A percentile compares a stretch with the other conserved stretches of the same genome.
Evolutionary conservation across 2,113 vertebrate species (phyloP).

Genomic region (Hylia prasina): DNA sequence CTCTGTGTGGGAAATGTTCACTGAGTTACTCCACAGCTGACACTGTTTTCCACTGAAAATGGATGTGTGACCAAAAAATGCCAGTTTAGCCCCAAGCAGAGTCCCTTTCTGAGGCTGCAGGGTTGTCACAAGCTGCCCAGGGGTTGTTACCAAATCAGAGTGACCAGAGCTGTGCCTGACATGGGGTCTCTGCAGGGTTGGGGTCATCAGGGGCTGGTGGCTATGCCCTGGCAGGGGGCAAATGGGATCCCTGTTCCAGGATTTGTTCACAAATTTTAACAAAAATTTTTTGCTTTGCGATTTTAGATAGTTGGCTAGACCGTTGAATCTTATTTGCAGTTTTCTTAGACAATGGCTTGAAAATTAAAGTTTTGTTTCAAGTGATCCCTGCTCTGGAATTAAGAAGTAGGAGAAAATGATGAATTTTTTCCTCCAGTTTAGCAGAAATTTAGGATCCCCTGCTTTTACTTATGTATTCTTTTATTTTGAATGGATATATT

Average conservation of each 20-base stretch:
- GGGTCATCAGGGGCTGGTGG: background rate
- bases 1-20: background rate
- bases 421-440: background rate
- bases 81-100: background rate
- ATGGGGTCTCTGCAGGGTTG: rapidly evolving
- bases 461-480: background rate
- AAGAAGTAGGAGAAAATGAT: background rate
- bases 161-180: background rate
- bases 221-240: background rate
- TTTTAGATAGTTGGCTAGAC: conserved; percentile 19
- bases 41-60: background rate
- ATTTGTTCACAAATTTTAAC: rapidly evolving
- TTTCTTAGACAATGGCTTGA: conserved; percentile 29
- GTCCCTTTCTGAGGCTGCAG: background rate
- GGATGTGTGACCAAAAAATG: background rate
- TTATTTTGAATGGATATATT: background rate
- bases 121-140: background rate
- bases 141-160: background rate
- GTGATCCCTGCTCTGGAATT: background rate
- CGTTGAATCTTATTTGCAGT: background rate
- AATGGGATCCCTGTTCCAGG: background rate
- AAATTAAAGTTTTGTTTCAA: background rate
- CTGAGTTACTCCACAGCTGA: background rate
- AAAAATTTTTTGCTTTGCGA: conserved; percentile 56
- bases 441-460: background rate